A percentile compares a stretch with the other conserved stretches of the same genome.
Evolutionary conservation across 2,797 vertebrate species (phyloP).

Genomic region (Sebastes vulpes): DNA sequence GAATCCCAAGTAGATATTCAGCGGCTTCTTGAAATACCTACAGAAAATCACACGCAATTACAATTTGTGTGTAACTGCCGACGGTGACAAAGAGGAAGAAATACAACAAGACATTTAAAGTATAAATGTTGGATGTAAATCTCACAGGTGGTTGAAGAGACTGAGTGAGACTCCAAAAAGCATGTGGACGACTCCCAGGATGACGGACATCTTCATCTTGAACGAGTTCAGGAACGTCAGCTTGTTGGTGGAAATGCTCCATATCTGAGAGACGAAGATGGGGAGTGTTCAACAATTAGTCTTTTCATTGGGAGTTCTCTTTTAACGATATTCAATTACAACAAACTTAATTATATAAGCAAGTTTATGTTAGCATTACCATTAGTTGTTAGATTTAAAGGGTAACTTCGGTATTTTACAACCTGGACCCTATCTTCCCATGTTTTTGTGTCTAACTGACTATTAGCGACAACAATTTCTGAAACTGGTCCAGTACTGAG

Average conservation of each 20-base stretch:
- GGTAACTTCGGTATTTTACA: background rate
- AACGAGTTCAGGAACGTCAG: slow-evolving; percentile 98
- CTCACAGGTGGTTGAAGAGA: slow-evolving; percentile 88
- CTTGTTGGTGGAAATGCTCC: slow-evolving; percentile 96
- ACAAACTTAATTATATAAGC: background rate
- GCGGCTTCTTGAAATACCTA: slow-evolving; percentile 95
- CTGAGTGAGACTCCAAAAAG: slow-evolving; percentile 91
- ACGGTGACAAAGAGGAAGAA: background rate
- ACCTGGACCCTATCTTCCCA: background rate
- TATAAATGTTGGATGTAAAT: background rate
- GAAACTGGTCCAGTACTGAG: background rate
- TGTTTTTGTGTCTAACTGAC: background rate
- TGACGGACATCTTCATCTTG: slow-evolving; percentile 99
- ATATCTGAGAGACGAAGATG: slow-evolving; percentile 86
- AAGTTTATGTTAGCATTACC: background rate
- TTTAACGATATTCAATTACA: background rate
- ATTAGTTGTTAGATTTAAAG: background rate
- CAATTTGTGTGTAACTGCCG: background rate
- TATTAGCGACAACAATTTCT: background rate
- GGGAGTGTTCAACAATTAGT: background rate
- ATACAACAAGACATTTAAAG: rapidly evolving
- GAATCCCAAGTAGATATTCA: slow-evolving; percentile 96
- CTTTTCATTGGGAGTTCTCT: background rate
- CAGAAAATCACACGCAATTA: background rate
- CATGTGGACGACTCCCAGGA: slow-evolving; percentile 97